Base-by-base conservation (phyloP, 2,113 vertebrate species). In the Cranoglanis bouderius region DNA sequence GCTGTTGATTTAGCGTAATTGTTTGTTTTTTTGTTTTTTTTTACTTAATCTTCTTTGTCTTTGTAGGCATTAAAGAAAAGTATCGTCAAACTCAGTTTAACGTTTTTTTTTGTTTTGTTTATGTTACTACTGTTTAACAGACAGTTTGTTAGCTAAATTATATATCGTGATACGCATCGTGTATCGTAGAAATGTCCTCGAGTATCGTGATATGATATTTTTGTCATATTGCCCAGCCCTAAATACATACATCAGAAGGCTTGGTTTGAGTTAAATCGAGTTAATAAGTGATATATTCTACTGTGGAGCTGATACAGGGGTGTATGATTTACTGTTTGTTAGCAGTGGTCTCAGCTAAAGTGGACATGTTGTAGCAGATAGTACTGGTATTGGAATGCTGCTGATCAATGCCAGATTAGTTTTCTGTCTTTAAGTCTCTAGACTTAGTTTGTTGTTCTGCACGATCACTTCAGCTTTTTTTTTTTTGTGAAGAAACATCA, bases 321-420 rank as follows among this genome's bases (percentile, higher is more conserved):
- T 87, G 21, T 82, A 82, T 82, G 59, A 82, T 82, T 24, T 82
- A 40, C 61, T 67, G 32, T 67, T 81, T 51, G 57, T 65, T 65
- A 46, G 61, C 59, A 46, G 14, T 26, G 82, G 26, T 65, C 82
- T 84, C 57, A 26, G 57, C 59, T 57, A 61, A 61, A 59, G 35
- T 63, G 3, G 43, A 9, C 83, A 70, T 51, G 1, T 67, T 18
- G 29, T 32, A 70, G 46, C 84, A 67, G 43, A 85, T 29, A 21
- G 12, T 10, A 19, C 38, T 51, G 43, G 38, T 53, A 32, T 7
- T 35, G 19, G 32, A 85, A 35, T 53, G 49, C 63, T 85, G 63
- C 32, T 51, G 10, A 85, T 55, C n/a, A 72, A 8, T 38, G 63
- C 46, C 49, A 70, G 29, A 43, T 49, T 85, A 29, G 16, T 72